phyloP scores from a whole-genome alignment of 2,113 vertebrate species.

The Antechinus stuartii region DNA sequence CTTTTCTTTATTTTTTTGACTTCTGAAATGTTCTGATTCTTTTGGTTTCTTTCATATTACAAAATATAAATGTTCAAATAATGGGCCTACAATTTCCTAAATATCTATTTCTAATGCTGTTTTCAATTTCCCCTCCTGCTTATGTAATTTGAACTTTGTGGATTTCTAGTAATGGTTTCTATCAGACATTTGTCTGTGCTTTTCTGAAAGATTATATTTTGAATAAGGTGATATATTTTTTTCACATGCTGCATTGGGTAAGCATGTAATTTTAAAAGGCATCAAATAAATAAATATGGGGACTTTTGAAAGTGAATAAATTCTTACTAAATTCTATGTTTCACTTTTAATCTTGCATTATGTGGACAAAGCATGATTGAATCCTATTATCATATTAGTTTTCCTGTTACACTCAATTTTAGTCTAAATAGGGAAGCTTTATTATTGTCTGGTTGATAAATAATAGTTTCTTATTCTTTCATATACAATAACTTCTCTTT shows the following conservation, averaged over 20 bases:
- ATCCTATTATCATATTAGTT: neutral
- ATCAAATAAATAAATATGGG: neutral
- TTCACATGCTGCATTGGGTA: neutral
- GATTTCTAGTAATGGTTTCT: neutral
- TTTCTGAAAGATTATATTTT: constrained; percentile 22
- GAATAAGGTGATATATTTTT: neutral
- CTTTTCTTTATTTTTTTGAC: neutral
- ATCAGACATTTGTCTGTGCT: constrained; percentile 9
- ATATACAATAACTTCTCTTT: neutral
- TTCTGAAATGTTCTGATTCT: neutral
- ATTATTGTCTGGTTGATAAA: neutral
- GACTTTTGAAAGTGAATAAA: neutral
- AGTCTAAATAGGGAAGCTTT: neutral
- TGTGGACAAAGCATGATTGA: neutral
- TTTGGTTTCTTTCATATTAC: neutral
- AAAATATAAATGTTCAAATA: constrained; percentile 36
- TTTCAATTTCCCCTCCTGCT: constrained; percentile 21
- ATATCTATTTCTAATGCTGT: constrained; percentile 24
- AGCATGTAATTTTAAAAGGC: neutral
- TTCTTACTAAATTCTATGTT: neutral
- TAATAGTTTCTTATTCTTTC: neutral
- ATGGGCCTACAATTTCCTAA: neutral
- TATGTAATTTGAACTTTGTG: constrained; percentile 39
- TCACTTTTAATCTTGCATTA: neutral
- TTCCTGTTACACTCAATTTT: neutral